Evolutionary conservation across 2,888 invertebrate species (phyloP), one percentile per base, ranked within the genome.

Genomic region (Stratiomys singularior): DNA sequence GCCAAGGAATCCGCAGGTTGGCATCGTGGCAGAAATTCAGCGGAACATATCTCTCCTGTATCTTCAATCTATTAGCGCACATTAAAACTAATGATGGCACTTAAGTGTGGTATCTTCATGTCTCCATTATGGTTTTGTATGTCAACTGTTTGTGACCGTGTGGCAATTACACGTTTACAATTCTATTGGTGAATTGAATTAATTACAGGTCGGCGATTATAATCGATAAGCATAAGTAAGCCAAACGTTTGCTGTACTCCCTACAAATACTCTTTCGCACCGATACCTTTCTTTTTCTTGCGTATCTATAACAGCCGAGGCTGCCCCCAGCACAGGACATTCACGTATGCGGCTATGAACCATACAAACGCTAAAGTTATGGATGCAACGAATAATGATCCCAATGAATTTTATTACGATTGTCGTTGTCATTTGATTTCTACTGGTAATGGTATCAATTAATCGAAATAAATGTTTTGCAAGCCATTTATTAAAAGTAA

Each of bases 51-150:
- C 44, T 67, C 37, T 13, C 3, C 72, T 7, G 1, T 30, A 72
- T 28, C 56, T 3, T 21, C n/a, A 30, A 21, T 67, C 69, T 3
- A 69, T 69, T 69, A 23, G 47, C 23, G 69, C 69, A 74, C 74
- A 11, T 37, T 74, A 58, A 58, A 74, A 74, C 30, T 74, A 74
- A 60, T 60, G 60, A 37, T 23, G 58, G 74, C 18, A 58, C 58
- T 74, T 74, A 60, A 47, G 47, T 69, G 58, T 37, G 30, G 37
- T 74, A 60, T 74, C 74, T 74, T 74, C 74, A 74, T 74, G 74
- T 74, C 74, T 74, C 74, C 74, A 74, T 74, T 74, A 74, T 74
- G 13, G 60, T 60, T 74, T 60, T 74, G 74, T 74, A 58, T 74
- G 74, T 58, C 74, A 74, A 74, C 74, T 74, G 74, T 74, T 74